phyloP scores from a whole-genome alignment of 2,113 vertebrate genomes.

The Paracanthobrama guichenoti region DNA sequence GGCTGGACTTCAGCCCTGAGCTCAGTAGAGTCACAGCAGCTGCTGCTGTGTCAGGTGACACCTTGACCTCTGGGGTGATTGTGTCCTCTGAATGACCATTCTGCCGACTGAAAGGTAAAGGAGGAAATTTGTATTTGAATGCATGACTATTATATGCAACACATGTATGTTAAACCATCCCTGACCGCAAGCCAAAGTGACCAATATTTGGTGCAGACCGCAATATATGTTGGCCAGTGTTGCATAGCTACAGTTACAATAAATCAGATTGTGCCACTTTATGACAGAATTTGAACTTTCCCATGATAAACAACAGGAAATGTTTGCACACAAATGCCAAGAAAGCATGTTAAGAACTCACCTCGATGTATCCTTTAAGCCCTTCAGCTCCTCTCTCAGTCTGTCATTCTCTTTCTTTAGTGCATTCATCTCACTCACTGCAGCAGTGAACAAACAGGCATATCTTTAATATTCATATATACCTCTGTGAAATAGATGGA shows the following conservation, averaged over 20 bases:
- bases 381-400: conserved; percentile 68
- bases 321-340: neutral
- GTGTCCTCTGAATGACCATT: conserved; percentile 57
- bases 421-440: conserved; percentile 70
- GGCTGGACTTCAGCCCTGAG: conserved; percentile 37
- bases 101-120: conserved; percentile 52
- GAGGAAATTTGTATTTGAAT: neutral
- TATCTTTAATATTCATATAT: neutral
- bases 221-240: neutral
- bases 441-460: conserved; percentile 19
- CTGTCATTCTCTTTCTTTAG: conserved; percentile 73
- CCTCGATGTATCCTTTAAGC: conserved; percentile 59
- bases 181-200: neutral
- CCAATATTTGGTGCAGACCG: neutral
- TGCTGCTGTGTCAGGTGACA: conserved; percentile 61
- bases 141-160: neutral
- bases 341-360: conserved; percentile 56
- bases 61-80: conserved; percentile 59
- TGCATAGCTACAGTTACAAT: neutral
- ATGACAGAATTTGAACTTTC: neutral
- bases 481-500: neutral
- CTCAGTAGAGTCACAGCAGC: conserved; percentile 46
- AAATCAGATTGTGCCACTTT: neutral
- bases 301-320: neutral
- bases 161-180: neutral